Base-by-base conservation (phyloP, 1,140 invertebrate species). In the Catajapyx aquilonaris region DNA sequence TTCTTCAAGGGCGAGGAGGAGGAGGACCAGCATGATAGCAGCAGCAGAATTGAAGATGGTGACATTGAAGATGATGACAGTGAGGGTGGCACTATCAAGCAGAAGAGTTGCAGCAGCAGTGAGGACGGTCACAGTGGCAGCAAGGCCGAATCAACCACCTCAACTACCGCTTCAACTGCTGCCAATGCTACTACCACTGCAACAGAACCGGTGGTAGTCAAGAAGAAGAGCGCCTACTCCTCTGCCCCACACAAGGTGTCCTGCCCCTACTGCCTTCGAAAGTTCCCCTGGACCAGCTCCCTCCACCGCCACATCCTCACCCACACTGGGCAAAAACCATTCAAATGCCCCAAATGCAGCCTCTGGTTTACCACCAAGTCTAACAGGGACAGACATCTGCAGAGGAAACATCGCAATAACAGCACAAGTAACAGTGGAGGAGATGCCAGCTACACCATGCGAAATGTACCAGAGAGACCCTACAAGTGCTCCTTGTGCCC, bases 261-360 rank as follows among this genome's bases (percentile, higher is more conserved):
- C 7, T 96, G 91, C 52, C 84, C 84, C 0, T 90, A 84, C 48
- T 96, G 91, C 54, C 67, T 76, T 33, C 66, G 88, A 18, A 81
- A 84, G 48, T 96, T 96, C 52, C 90, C 90, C 0, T 96, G 91
- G 91, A 81, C 80, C 3, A 91, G 85, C 10, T 94, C 88, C 0
- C 61, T 96, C 9, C 69, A 86, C 2, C 66, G 88, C 2, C 90
- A 95, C 54, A 80, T 94, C 18, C 65, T 90, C 0, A 93, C 86
- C 0, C 86, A 93, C 49, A 93, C 85, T 3, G 90, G 90, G 3
- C 86, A 94, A 52, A 95, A 95, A 50, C 91, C 91, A 0, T 95
- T 79, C 60, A 85, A 90, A 51, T 95, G 91, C 55, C 73, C 76
- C 1, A 74, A 85, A 44, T 96, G 91, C 52, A 76, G 79, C 0